These are phyloP conservation scores for Sebastes taczanowskii DNA, from an alignment of 2,797 vertebrate species.

Conservation along the genomic window DNA sequence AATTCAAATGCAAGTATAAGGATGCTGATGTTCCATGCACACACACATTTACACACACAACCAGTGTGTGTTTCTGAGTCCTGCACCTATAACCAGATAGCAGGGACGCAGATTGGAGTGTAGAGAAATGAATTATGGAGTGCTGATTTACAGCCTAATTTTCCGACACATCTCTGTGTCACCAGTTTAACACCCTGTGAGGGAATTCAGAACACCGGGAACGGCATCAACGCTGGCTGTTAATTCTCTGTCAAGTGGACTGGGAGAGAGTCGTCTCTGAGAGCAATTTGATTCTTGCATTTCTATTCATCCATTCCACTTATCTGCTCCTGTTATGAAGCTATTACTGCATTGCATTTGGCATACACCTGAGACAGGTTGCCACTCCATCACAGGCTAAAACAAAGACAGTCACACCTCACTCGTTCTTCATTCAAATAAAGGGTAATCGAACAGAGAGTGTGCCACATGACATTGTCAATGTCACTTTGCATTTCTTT, in stretches of 20 bases:
- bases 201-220: conserved; percentile 23
- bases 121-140: conserved; percentile 40
- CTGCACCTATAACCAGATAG: neutral
- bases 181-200: conserved; percentile 11
- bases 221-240: conserved; percentile 8
- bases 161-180: conserved; percentile 2
- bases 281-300: neutral
- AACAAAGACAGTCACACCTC: neutral
- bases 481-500: neutral
- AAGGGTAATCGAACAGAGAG: neutral
- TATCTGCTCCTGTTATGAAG: neutral
- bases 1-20: neutral
- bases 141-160: conserved; percentile 40
- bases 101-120: neutral
- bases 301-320: neutral
- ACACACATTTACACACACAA: neutral
- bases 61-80: neutral
- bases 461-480: neutral
- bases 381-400: neutral
- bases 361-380: neutral
- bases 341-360: neutral
- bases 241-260: conserved; percentile 16
- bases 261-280: neutral
- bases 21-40: neutral
- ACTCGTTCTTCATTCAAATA: neutral